Base-by-base conservation (phyloP, 2,797 vertebrate species). In the Champsocephalus esox region DNA sequence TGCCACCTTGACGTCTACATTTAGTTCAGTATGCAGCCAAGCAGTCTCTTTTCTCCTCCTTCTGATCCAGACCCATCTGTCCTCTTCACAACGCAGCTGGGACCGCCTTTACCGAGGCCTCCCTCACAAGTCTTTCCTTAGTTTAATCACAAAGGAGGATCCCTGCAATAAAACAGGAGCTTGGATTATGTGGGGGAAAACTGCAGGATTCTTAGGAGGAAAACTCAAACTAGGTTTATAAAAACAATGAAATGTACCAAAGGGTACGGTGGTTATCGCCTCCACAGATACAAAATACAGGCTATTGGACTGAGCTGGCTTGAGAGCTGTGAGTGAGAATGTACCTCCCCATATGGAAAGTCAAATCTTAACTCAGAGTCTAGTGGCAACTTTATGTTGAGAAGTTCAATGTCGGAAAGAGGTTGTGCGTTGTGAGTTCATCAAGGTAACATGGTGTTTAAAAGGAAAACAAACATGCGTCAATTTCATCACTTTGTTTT, bases 81-180 rank as follows among this genome's bases (percentile, higher is more conserved):
- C 65, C 38, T 70, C 84, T 55, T 82, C 82, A 54, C 55, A 69
- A 13, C 8, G 10, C 51, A 66, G 77, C 21, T 9, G 57, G 54
- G 79, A 70, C 73, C 12, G 62, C 77, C 87, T 66, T 81, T 87
- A 75, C 19, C 2, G 43, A 76, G 63, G 69, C 69, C 66, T 89
- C 84, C 73, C 38, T 92, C 86, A 52, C 12, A 51, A 79, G 66
- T 83, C 85, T 61, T 76, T 85, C 60, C 72, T 88, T 64, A 92
- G 86, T 82, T 78, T 85, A 65, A 87, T 68, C 77, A 92, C 76
- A 84, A 93, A 92, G 61, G 83, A 73, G 74, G 92, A 92, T 13
- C 86, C 93, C 94, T 96, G 88, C 28, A 87, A 89, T 12, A 55
- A 72, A 82, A 88, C 4, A 69, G 69, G 24, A 82, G 32, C 12